A percentile compares a stretch with the other conserved stretches of the same genome.
phyloP scores from a whole-genome alignment of 2,888 invertebrate genomes.

The Pilophorus perplexus region DNA sequence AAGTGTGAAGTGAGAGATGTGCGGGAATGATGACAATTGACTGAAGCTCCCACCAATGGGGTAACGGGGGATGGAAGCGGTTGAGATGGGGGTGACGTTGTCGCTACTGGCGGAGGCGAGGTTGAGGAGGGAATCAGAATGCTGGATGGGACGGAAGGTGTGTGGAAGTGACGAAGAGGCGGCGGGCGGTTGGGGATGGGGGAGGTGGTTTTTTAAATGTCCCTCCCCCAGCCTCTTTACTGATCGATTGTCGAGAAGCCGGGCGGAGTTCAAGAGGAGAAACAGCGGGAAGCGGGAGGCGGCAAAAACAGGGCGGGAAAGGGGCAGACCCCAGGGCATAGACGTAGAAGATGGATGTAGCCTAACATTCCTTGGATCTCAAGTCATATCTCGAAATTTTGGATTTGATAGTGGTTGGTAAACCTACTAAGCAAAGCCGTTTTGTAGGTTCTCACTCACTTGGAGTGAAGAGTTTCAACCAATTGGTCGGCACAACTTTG shows the following conservation, averaged over 20 bases:
- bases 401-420: no score
- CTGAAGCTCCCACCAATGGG: neutral
- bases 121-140: neutral
- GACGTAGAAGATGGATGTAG: no score
- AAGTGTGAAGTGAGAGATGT: constrained; percentile 38
- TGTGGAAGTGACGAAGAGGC: neutral
- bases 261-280: constrained; percentile 4
- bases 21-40: constrained; percentile 32
- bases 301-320: no score
- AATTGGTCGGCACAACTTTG: no score
- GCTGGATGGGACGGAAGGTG: constrained; percentile 6
- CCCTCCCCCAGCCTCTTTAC: constrained; percentile 28
- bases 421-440: no score
- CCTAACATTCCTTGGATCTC: no score
- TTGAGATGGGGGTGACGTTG: neutral
- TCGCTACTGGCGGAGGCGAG: neutral
- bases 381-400: no score
- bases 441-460: no score
- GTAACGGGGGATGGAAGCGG: constrained; percentile 12
- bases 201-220: constrained; percentile 33
- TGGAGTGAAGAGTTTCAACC: no score
- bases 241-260: constrained; percentile 36
- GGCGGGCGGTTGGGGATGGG: neutral
- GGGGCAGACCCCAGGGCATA: no score
- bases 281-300: no score